A percentile compares a stretch with the other conserved stretches of the same genome.
Conservation (phyloP, 1,140 invertebrate species). For the Ditylenchus dipsaci region DNA sequence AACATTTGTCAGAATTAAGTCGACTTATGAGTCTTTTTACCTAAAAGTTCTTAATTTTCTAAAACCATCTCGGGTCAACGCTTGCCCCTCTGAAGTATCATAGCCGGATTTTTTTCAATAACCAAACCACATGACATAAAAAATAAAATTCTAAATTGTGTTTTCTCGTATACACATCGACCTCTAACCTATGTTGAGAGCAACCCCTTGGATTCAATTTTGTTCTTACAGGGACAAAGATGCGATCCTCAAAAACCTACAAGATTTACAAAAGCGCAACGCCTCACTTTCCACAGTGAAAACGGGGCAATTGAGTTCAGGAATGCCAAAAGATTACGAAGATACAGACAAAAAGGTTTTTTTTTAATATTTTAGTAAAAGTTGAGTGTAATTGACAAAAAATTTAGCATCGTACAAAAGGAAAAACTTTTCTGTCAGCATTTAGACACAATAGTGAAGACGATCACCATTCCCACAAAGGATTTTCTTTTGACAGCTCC, state of each 20-base stretch:
- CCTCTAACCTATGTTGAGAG: too few relatives aligned
- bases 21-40: too few relatives aligned
- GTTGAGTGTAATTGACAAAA: constrained; percentile 8
- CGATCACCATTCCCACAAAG: constrained; percentile 47
- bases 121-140: too few relatives aligned
- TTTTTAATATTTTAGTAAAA: too few relatives aligned
- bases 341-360: constrained; percentile 39
- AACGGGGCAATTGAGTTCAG: constrained; percentile 8
- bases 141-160: too few relatives aligned
- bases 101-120: too few relatives aligned
- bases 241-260: constrained; percentile 33
- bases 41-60: too few relatives aligned
- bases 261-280: constrained; percentile 42
- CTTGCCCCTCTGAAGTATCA: too few relatives aligned
- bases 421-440: constrained; percentile 41
- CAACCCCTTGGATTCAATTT: too few relatives aligned
- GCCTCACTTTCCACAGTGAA: constrained; percentile 37
- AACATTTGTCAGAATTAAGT: too few relatives aligned
- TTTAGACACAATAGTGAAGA: constrained; percentile 51
- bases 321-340: constrained; percentile 53
- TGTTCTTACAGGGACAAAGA: constrained; percentile 43
- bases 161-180: too few relatives aligned
- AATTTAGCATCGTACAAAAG: constrained; percentile 31
- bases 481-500: constrained; percentile 38
- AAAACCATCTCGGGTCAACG: too few relatives aligned